These are phyloP conservation scores for Girardia tigrina DNA, from an alignment of 2,888 invertebrate species.

Conservation along the genomic window DNA sequence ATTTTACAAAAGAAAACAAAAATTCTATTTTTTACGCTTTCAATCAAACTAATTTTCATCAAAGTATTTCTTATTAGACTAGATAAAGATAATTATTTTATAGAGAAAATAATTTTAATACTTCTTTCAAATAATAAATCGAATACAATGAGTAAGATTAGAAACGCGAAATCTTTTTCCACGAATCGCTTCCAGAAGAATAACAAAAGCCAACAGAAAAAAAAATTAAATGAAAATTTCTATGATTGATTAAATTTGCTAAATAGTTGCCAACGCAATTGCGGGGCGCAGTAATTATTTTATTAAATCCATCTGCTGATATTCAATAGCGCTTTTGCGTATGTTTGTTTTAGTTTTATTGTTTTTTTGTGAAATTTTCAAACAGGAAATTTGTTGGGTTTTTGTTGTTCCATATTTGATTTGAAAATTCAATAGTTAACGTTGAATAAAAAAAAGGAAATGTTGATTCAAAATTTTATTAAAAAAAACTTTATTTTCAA, in stretches of 20 bases:
- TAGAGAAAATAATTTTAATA: no score
- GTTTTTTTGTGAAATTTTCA: constrained; percentile 10
- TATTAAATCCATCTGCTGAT: constrained; percentile 17
- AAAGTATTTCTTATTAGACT: no score
- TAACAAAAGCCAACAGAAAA: not conserved
- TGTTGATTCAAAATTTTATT: not conserved
- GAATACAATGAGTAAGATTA: no score
- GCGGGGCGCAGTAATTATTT: not conserved
- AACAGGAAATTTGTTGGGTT: not conserved
- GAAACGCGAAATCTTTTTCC: no score
- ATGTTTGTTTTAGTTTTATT: constrained; percentile 13
- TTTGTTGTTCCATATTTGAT: constrained; percentile 23
- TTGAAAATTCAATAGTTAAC: not conserved
- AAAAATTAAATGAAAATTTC: constrained; percentile 20
- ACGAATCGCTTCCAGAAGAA: not conserved
- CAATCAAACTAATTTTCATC: no score
- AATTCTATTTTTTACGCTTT: no score
- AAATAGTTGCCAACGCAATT: not conserved
- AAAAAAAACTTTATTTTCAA: no score
- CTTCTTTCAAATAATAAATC: no score
- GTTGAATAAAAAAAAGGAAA: not conserved
- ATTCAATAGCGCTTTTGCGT: not conserved
- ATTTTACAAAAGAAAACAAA: no score
- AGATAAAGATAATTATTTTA: no score
- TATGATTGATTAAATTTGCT: constrained; percentile 23